These are phyloP conservation scores for Amphiduros pacificus DNA, from an alignment of 2,888 invertebrate species.

Conservation along the genomic window DNA sequence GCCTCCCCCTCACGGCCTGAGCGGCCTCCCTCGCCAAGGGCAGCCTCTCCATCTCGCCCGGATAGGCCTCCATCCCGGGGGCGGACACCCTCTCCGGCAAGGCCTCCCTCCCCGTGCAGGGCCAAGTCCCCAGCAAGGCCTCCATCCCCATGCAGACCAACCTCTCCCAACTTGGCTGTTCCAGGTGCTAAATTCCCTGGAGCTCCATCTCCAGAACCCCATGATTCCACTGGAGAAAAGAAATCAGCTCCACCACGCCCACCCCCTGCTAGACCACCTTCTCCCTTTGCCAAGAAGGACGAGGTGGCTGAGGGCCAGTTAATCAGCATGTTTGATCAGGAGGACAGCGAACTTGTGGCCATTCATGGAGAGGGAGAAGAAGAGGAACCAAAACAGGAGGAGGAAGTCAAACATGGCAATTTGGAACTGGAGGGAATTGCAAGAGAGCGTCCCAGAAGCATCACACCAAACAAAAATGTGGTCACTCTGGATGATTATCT, in stretches of 20 bases:
- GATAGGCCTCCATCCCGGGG: not conserved
- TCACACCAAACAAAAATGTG: slow-evolving; percentile 2
- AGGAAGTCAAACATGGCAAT: not conserved
- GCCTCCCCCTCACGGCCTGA: not conserved
- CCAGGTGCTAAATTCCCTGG: too few species aligned
- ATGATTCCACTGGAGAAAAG: not conserved
- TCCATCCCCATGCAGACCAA: not conserved
- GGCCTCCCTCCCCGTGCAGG: too few species aligned
- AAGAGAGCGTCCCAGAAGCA: not conserved
- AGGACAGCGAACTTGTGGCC: slow-evolving; percentile 5
- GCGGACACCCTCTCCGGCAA: not conserved
- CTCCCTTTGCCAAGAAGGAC: too few species aligned
- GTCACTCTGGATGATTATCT: not conserved
- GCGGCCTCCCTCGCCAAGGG: not conserved
- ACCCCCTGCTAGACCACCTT: not conserved
- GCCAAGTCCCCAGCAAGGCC: slow-evolving; percentile 1
- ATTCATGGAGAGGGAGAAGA: not conserved
- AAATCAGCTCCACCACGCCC: slow-evolving; percentile 6
- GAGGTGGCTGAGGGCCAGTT: not conserved
- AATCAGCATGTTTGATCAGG: not conserved
- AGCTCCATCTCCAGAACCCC: not conserved
- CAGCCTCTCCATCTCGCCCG: not conserved
- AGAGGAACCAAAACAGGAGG: not conserved
- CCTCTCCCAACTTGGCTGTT: not conserved
- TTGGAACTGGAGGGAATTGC: not conserved